Evolutionary conservation across 2,888 invertebrate species (phyloP).

Genomic region (Eristalis intricaria): DNA sequence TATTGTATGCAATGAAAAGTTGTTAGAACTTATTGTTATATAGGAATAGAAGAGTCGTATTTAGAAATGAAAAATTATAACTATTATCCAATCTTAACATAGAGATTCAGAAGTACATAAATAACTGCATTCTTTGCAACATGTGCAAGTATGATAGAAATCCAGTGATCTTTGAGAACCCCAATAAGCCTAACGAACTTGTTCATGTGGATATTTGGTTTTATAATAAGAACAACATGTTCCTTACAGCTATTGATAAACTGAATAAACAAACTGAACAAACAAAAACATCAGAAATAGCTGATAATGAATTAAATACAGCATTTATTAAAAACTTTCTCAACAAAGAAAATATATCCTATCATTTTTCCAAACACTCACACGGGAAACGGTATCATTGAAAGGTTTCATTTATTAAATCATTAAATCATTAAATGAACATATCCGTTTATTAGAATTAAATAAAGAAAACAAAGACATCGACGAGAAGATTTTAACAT

Average conservation of each 20-base stretch:
- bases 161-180: constrained; percentile 32
- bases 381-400: constrained; percentile 37
- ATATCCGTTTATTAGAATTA: constrained; percentile 2
- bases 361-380: constrained; percentile 46
- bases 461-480: too few species aligned
- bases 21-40: constrained; percentile 24
- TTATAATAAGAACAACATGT: constrained; percentile 31
- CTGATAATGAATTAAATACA: constrained; percentile 44
- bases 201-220: constrained; percentile 28
- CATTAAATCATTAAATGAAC: constrained; percentile 18
- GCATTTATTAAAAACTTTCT: constrained; percentile 32
- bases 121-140: constrained; percentile 45
- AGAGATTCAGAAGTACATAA: constrained; percentile 47
- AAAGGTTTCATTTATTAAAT: constrained; percentile 38
- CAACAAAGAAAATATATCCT: constrained; percentile 20
- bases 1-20: background rate
- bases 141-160: constrained; percentile 46
- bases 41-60: constrained; percentile 29
- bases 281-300: constrained; percentile 13
- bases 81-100: constrained; percentile 33
- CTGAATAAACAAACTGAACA: constrained; percentile 36
- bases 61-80: constrained; percentile 28
- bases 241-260: constrained; percentile 38
- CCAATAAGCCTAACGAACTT: constrained; percentile 28
- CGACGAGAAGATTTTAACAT: too few species aligned